These are phyloP conservation scores for Galeopsomyia nigrocyanea DNA, from an alignment of 2,888 invertebrate genomes.

Conservation along the genomic window DNA sequence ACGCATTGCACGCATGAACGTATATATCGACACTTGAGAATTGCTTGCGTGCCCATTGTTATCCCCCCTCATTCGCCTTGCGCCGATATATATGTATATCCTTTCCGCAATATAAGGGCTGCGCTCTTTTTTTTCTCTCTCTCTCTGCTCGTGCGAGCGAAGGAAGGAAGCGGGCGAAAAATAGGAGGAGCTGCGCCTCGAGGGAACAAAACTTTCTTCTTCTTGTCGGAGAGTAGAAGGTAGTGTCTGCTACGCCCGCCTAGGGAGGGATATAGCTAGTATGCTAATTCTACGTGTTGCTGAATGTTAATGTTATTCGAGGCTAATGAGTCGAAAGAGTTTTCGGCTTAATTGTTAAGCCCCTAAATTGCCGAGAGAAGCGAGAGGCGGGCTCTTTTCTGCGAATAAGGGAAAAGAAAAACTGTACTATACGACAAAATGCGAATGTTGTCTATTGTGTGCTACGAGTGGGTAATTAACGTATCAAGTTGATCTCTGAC, in stretches of 20 bases:
- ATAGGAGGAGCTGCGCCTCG: slow-evolving; percentile 29
- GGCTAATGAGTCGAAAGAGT: slow-evolving; percentile 36
- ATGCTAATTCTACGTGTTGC: slow-evolving; percentile 40
- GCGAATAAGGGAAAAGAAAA: too few species aligned
- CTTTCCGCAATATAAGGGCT: slow-evolving; percentile 33
- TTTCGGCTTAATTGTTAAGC: slow-evolving; percentile 16
- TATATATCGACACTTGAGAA: slow-evolving; percentile 62
- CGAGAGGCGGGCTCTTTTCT: too few species aligned
- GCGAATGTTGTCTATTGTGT: too few species aligned
- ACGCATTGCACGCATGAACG: slow-evolving; percentile 54
- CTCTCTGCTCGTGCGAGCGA: neutral
- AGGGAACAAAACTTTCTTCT: slow-evolving; percentile 40
- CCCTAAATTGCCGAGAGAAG: neutral
- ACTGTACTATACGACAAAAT: too few species aligned
- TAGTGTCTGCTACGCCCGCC: too few species aligned
- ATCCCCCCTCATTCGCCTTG: neutral
- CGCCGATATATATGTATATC: slow-evolving; percentile 28
- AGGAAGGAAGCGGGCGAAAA: slow-evolving; percentile 36
- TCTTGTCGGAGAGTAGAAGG: slow-evolving; percentile 1
- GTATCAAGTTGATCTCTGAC: too few species aligned
- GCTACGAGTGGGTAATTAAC: too few species aligned
- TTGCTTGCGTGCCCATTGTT: slow-evolving; percentile 57
- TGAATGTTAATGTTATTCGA: slow-evolving; percentile 31
- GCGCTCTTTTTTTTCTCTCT: slow-evolving; percentile 5
- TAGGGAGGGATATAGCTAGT: neutral